Base-by-base conservation (phyloP, 2,888 invertebrate species). In the Lottia scabra region DNA sequence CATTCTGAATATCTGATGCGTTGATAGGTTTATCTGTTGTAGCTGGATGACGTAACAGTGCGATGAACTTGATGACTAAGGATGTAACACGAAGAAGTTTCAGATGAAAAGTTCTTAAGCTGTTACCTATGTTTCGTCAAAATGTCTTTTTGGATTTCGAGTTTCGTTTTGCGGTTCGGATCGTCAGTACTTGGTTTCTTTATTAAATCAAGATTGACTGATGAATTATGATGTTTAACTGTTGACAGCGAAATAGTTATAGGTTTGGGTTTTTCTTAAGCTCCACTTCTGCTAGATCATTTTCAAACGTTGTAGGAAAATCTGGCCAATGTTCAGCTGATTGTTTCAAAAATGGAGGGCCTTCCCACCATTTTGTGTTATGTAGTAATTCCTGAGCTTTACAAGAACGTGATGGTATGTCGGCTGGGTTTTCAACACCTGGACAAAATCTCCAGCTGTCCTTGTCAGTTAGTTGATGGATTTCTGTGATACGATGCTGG, bases 371-470 rank as follows among this genome's bases (percentile, higher is more conserved):
- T 6, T 19, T 23, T 56, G 6, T 6, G 19, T 16, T 38, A 38
- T 38, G 38, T 38, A 38, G 38, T 19, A 56, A 23, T 56, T 56
- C 56, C 23, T 56, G n/a, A 56, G n/a, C 56, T 19, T 23, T 23
- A 23, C 56, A 56, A 8, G 48, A 48, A 3, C 48, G 48, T 19
- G 48, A 48, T n/a, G 48, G 48, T 19, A 65, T n/a, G 27, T 65
- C 65, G 23, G 65, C 26, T 16, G 43, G 30, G 27, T 65, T 65
- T 23, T 38, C n/a, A n/a, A 43, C n/a, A 1, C 65, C 65, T 38
- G 65, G 65, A 65, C 65, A 65, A 43, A 65, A 65, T 23, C 43
- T 23, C 65, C 65, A 26, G n/a, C 27, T 43, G 38, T 23, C 30
- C n/a, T 30, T 30, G n/a, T 27, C 43, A 43, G 38, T 64, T 6